phyloP scores from a whole-genome alignment of 2,113 vertebrate genomes.

The Cyanoramphus novaezelandiae region DNA sequence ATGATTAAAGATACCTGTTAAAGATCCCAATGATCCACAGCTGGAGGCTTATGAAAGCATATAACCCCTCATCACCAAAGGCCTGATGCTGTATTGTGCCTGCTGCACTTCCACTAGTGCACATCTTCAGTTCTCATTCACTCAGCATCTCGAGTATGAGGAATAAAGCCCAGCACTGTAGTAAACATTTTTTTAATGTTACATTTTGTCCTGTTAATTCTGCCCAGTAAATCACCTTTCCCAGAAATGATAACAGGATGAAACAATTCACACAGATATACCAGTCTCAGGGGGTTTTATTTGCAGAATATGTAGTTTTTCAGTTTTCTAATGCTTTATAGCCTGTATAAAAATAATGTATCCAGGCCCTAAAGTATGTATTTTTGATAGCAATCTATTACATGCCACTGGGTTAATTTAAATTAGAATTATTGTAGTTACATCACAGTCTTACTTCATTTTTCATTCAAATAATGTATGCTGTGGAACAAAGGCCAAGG shows the following conservation, averaged over 20 bases:
- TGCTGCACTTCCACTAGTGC: neutral
- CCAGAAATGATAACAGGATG: neutral
- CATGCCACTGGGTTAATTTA: accelerated
- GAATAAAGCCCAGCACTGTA: neutral
- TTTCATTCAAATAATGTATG: neutral
- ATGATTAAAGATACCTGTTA: neutral
- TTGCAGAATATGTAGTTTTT: neutral
- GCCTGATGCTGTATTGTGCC: neutral
- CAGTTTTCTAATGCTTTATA: neutral
- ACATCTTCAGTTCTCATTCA: neutral
- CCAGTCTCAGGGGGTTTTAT: neutral
- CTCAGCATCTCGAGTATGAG: neutral
- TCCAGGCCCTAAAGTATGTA: neutral
- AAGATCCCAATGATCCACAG: neutral
- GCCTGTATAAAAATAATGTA: neutral
- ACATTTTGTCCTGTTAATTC: neutral
- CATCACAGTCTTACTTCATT: neutral
- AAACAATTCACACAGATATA: neutral
- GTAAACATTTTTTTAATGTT: neutral
- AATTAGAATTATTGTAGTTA: neutral
- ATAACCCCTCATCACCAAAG: neutral
- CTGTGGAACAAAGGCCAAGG: neutral
- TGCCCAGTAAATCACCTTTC: neutral
- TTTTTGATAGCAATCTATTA: neutral
- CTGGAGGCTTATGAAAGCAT: neutral